Evolutionary conservation across 2,888 invertebrate genomes (phyloP).

Genomic region (Pyrgus malvae): DNA sequence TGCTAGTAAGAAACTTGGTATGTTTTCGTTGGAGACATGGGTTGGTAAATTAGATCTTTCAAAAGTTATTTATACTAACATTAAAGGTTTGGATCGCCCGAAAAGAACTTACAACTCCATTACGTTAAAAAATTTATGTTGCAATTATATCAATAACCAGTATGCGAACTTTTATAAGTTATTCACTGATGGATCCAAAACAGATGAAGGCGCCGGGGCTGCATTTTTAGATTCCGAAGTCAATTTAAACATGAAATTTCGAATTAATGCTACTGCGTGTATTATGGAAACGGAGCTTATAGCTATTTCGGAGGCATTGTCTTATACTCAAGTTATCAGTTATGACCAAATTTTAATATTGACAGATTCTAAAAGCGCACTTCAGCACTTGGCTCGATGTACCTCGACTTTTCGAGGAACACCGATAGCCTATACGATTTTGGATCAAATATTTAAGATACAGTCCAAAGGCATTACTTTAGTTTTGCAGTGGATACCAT

Average conservation of each 20-base stretch:
- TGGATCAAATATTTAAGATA: not conserved
- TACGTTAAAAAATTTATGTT: not conserved
- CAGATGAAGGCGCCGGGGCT: not conserved
- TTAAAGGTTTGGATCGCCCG: not conserved
- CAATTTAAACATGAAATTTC: constrained; percentile 5
- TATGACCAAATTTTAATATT: constrained; percentile 20
- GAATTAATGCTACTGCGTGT: constrained; percentile 19
- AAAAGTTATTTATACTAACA: not conserved
- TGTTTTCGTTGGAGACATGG: constrained; percentile 19
- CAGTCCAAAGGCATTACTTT: not conserved
- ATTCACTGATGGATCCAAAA: constrained; percentile 13
- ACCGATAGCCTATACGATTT: constrained; percentile 27
- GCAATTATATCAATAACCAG: not conserved
- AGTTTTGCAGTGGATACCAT: not conserved
- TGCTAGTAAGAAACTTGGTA: not conserved
- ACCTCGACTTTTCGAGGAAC: constrained; percentile 29
- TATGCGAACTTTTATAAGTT: constrained; percentile 10
- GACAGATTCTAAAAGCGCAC: constrained; percentile 27
- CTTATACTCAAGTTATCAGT: constrained; percentile 11
- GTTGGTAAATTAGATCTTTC: not conserved
- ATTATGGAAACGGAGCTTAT: constrained; percentile 30
- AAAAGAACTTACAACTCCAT: not conserved
- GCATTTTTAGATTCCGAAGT: constrained; percentile 20
- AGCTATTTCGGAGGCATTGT: constrained; percentile 29
- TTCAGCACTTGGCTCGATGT: constrained; percentile 32